phyloP scores from a whole-genome alignment of 2,797 vertebrate species.

The Limnodromus scolopaceus region DNA sequence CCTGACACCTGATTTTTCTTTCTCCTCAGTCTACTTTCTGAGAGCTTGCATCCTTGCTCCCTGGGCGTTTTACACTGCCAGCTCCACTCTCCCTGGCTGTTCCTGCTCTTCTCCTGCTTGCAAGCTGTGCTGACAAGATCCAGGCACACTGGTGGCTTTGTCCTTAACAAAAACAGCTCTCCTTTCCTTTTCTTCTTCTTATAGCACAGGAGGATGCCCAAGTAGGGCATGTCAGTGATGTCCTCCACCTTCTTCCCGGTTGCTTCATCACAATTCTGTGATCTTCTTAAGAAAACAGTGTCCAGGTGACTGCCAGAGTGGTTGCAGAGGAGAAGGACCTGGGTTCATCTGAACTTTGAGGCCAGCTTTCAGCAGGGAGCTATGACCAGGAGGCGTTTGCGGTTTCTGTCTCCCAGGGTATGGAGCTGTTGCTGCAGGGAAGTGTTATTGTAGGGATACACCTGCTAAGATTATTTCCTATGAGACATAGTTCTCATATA shows the following conservation, averaged over 20 bases:
- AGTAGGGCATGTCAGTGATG: background rate
- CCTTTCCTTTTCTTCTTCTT: background rate
- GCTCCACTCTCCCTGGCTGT: background rate
- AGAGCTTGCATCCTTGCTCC: background rate
- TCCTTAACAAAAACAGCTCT: background rate
- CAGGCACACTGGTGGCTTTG: background rate
- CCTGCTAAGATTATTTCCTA: background rate
- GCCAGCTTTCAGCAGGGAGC: background rate
- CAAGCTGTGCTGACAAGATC: background rate
- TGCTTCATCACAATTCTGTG: background rate
- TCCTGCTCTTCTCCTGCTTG: background rate
- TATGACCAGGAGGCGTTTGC: background rate
- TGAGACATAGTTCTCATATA: background rate
- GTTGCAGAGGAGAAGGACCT: background rate
- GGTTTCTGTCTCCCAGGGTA: background rate
- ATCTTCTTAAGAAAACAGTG: background rate
- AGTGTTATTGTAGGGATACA: background rate
- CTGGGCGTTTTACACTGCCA: background rate
- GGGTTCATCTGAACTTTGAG: background rate
- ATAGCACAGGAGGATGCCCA: background rate
- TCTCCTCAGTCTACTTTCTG: background rate
- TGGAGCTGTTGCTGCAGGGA: background rate
- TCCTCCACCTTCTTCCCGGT: background rate
- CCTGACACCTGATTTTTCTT: slow-evolving; percentile 54
- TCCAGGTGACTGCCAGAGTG: background rate